Evolutionary conservation across 2,797 vertebrate species (phyloP), one percentile per base, ranked within the genome.

Genomic region (Euthynnus affinis): DNA sequence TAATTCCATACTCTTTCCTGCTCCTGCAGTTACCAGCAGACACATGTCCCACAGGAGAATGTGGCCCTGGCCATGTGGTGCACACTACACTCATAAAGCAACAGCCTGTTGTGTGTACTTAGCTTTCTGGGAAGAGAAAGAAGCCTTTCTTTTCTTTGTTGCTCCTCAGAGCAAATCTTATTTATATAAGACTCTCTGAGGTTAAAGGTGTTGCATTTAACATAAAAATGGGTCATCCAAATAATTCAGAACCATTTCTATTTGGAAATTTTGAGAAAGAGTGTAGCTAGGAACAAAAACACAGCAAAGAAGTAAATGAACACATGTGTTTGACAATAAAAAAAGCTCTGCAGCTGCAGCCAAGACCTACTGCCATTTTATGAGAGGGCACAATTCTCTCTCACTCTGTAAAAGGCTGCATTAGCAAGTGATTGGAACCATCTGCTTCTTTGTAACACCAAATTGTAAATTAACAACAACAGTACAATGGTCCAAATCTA

Each of bases 361-460:
- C 85, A 90, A 79, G 73, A 84, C 79, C 75, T 73, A 44, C 77
- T 87, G 71, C 34, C 60, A 80, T 90, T 94, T 94, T 91, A 93
- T 85, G 80, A 91, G 71, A n/a, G 9, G 74, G 71, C 80, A 81
- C 85, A 86, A 87, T 83, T 83, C 74, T 88, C 86, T 79, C 78
- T 87, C 83, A 88, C 87, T 91, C 71, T 80, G 57, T 91, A 86
- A 91, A 92, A 83, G 20, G 57, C 81, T 83, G 79, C 64, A 87
- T 82, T 88, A 81, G 82, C 12, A 42, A 59, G 59, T 71, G 81
- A 92, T 89, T 89, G 74, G 59, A 93, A 91, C 84, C 93, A 93
- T 92, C 80, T 93, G 94, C 72, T 73, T 77, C 55, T 61, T 61
- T 81, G 77, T 79, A 83, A 84, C 56, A 74, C 52, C 46, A 22